Evolutionary conservation across 2,888 invertebrate genomes (phyloP).

Genomic region (Criorhina ranunculi): DNA sequence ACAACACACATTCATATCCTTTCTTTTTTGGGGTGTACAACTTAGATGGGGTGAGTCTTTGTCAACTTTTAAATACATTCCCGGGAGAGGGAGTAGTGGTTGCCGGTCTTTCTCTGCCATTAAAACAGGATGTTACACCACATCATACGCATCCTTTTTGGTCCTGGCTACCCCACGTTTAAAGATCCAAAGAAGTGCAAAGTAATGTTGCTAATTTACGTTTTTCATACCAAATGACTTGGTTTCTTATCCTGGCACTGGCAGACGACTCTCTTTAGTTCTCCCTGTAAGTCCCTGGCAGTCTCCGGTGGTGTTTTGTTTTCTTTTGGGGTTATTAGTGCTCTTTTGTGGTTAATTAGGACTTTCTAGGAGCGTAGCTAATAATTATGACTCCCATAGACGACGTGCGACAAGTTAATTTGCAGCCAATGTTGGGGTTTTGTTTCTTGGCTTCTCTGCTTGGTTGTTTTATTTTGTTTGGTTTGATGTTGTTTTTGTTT

Average conservation of each 20-base stretch:
- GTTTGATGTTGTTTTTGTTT: conserved; percentile 44
- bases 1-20: conserved; percentile 22
- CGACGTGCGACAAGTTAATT: conserved; percentile 77
- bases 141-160: conserved; percentile 56
- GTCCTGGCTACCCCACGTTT: not conserved
- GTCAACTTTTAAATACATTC: conserved; percentile 63
- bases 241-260: conserved; percentile 53
- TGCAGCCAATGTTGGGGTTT: conserved; percentile 75
- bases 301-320: conserved; percentile 35
- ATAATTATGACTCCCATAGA: conserved; percentile 75
- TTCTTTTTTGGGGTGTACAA: not conserved
- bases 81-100: not conserved
- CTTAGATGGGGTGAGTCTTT: conserved; percentile 39
- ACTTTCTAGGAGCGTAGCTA: conserved; percentile 74
- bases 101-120: conserved; percentile 44
- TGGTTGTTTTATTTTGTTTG: conserved; percentile 27
- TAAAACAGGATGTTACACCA: conserved; percentile 71
- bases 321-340: conserved; percentile 72
- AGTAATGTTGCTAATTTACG: conserved; percentile 75
- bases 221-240: conserved; percentile 68
- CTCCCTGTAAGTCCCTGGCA: not conserved
- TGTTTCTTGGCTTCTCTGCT: conserved; percentile 43
- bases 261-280: conserved; percentile 18
- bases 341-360: conserved; percentile 76
- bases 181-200: conserved; percentile 66